Conservation (phyloP, 2,888 invertebrate genomes). For the Aspidiotus rigidus region DNA sequence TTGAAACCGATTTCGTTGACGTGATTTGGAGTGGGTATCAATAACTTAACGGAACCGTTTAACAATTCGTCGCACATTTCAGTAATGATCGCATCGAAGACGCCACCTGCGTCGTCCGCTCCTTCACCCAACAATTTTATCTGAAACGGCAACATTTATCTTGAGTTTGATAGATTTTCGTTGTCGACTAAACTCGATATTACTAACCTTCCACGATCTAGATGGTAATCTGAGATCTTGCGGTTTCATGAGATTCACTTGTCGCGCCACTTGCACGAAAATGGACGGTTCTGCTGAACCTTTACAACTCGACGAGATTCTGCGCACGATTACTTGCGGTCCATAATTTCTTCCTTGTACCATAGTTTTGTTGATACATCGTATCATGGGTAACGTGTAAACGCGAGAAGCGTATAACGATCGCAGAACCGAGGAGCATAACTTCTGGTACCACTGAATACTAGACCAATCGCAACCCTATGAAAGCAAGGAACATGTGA, state of each 20-base stretch:
- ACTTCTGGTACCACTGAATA: slow-evolving; percentile 44
- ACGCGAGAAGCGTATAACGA: slow-evolving; percentile 52
- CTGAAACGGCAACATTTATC: slow-evolving; percentile 36
- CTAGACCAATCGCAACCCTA: slow-evolving; percentile 40
- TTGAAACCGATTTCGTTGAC: slow-evolving; percentile 54
- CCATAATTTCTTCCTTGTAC: slow-evolving; percentile 57
- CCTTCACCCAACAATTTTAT: slow-evolving; percentile 58
- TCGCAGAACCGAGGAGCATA: slow-evolving; percentile 46
- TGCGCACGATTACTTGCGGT: slow-evolving; percentile 54
- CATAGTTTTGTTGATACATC: slow-evolving; percentile 57
- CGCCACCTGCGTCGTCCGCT: slow-evolving; percentile 60
- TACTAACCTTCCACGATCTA: slow-evolving; percentile 53
- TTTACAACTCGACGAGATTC: slow-evolving; percentile 48
- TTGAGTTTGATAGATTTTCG: too few species aligned
- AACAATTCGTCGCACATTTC: slow-evolving; percentile 58
- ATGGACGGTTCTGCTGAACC: slow-evolving; percentile 48
- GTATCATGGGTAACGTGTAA: slow-evolving; percentile 54
- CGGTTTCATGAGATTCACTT: slow-evolving; percentile 52
- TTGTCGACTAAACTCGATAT: too few species aligned
- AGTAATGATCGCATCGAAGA: slow-evolving; percentile 60
- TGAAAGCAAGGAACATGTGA: background rate
- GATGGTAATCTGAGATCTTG: slow-evolving; percentile 53
- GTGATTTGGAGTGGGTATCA: slow-evolving; percentile 55
- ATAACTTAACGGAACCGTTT: slow-evolving; percentile 49
- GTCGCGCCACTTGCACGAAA: slow-evolving; percentile 54